Percentiles rank a stretch among this genome's conserved stretches.
These are phyloP conservation scores for Cyclargus thomasi DNA, from an alignment of 1,140 invertebrate species.

Conservation along the genomic window DNA sequence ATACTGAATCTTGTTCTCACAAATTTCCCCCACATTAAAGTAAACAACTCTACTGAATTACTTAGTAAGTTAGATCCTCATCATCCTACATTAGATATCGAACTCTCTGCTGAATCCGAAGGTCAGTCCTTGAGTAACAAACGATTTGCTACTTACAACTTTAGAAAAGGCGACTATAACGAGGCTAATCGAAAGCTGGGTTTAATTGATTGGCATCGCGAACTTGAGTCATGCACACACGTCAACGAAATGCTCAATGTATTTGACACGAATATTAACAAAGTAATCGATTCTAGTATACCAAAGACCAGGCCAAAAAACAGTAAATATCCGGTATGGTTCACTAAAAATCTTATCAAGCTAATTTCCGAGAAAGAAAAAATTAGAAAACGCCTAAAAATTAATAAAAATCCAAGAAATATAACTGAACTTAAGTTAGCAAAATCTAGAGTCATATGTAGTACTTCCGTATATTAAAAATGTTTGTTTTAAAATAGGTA, in stretches of 20 bases:
- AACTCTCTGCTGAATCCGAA: background rate
- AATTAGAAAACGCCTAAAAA: background rate
- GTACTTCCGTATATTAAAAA: too few species aligned
- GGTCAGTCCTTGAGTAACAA: background rate
- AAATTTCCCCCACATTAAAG: background rate
- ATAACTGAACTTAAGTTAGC: background rate
- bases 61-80: background rate
- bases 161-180: background rate
- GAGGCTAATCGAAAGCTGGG: background rate
- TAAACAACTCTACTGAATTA: background rate
- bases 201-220: background rate
- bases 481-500: too few species aligned
- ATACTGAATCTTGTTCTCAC: background rate
- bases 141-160: background rate
- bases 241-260: background rate
- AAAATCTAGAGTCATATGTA: background rate
- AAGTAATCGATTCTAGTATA: background rate
- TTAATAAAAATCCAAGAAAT: background rate
- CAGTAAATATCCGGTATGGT: conserved; percentile 23
- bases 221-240: background rate
- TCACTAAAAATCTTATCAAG: conserved; percentile 9
- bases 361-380: conserved; percentile 13
- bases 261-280: background rate
- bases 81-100: background rate
- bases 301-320: conserved; percentile 18